A percentile compares a stretch with the other conserved stretches of the same genome.
phyloP scores from a whole-genome alignment of 2,113 vertebrate genomes.

The Lutjanus erythropterus region DNA sequence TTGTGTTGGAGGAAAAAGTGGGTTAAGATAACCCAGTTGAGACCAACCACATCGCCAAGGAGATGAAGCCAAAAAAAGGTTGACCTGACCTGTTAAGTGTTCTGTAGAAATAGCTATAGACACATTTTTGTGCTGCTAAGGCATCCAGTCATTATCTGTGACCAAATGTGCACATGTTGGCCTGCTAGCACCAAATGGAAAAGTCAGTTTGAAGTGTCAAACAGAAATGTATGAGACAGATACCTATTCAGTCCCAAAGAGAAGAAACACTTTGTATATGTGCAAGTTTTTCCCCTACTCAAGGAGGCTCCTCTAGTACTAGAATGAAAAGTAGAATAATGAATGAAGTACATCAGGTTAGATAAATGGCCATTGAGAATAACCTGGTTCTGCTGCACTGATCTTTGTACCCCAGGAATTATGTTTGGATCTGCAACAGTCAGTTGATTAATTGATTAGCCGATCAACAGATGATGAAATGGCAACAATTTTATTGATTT shows the following conservation, averaged over 20 bases:
- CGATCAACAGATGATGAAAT: neutral
- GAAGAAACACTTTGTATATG: neutral
- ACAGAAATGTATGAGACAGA: conserved; percentile 19
- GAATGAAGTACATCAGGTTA: neutral
- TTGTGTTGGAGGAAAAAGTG: neutral
- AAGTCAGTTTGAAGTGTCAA: conserved; percentile 36
- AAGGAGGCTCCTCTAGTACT: neutral
- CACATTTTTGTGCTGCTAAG: conserved; percentile 7
- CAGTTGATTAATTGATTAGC: neutral
- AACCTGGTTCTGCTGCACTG: neutral
- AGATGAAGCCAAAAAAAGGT: neutral
- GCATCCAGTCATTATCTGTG: conserved; percentile 2
- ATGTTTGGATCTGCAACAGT: neutral
- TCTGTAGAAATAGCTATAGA: conserved; percentile 1
- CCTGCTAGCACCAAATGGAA: conserved; percentile 10
- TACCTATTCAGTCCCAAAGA: neutral
- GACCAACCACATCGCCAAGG: neutral
- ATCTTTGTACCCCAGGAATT: neutral
- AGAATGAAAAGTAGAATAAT: conserved; percentile 14
- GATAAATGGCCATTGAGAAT: neutral
- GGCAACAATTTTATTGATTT: too few relatives aligned
- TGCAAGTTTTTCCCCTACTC: neutral
- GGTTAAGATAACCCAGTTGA: conserved; percentile 7
- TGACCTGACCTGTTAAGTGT: neutral
- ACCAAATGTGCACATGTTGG: neutral